Percentiles rank a stretch among this genome's conserved stretches.
Conservation (phyloP, 2,888 invertebrate genomes). For the Actias luna region DNA sequence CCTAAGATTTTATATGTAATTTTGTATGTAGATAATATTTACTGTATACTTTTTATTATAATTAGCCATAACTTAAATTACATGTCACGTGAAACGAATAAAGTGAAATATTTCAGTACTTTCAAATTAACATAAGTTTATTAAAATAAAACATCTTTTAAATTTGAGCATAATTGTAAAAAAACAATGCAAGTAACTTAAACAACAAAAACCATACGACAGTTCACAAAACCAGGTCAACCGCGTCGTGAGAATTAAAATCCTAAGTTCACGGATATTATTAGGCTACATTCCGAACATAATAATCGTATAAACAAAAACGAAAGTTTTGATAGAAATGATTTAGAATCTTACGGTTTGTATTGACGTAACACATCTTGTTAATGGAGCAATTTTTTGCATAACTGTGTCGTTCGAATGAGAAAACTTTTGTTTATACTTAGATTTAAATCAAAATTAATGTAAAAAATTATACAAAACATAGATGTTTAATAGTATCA, state of each 20-base stretch:
- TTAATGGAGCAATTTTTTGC: not conserved
- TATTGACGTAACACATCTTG: not conserved
- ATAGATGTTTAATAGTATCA: too few relatives aligned
- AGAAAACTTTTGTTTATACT: not conserved
- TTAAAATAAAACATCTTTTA: not conserved
- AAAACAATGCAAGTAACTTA: not conserved
- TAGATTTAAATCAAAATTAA: too few relatives aligned
- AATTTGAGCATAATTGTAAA: not conserved
- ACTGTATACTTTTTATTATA: too few relatives aligned
- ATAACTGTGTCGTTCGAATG: not conserved
- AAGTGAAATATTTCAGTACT: too few relatives aligned
- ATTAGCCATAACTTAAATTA: too few relatives aligned
- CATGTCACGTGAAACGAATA: not conserved
- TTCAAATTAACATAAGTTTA: not conserved
- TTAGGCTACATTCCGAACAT: not conserved
- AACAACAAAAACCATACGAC: not conserved
- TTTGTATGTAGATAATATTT: too few relatives aligned
- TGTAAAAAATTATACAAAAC: too few relatives aligned
- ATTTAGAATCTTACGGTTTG: not conserved
- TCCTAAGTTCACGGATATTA: not conserved
- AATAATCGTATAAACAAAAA: not conserved
- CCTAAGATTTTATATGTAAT: too few relatives aligned
- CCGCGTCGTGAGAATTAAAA: not conserved
- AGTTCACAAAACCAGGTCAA: not conserved
- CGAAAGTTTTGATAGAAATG: constrained; percentile 3